Evolutionary conservation across 2,113 vertebrate species (phyloP).

Genomic region (Coptodon bakossiorum): DNA sequence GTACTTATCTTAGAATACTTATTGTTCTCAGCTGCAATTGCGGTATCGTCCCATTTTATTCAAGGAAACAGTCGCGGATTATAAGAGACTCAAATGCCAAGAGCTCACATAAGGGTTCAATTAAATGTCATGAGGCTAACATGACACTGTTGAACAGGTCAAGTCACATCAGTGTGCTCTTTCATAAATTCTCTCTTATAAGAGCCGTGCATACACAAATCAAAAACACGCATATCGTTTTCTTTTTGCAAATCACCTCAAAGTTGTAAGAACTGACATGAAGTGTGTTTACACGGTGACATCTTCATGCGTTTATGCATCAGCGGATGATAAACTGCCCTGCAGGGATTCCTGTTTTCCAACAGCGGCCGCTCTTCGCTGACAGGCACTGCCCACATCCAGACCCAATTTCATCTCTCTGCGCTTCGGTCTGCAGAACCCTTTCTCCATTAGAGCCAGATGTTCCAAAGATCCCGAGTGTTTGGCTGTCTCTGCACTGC

Average conservation of each 20-base stretch:
- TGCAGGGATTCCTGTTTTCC: conserved; percentile 3
- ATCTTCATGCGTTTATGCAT: background rate
- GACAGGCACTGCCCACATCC: background rate
- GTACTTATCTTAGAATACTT: background rate
- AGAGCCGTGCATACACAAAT: background rate
- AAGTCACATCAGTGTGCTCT: background rate
- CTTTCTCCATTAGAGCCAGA: conserved; percentile 73
- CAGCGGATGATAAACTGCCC: background rate
- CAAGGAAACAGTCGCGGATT: background rate
- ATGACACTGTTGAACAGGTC: background rate
- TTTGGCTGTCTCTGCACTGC: conserved; percentile 26
- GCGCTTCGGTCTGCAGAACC: conserved; percentile 42
- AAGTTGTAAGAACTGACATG: background rate
- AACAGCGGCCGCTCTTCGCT: background rate
- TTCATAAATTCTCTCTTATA: background rate
- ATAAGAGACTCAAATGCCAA: background rate
- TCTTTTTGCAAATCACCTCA: background rate
- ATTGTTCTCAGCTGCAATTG: background rate
- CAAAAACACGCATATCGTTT: background rate
- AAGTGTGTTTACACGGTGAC: background rate
- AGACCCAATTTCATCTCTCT: background rate
- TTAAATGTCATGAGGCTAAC: background rate
- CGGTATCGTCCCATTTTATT: background rate
- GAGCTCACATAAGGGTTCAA: background rate
- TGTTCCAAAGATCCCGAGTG: conserved; percentile 62